Base-by-base conservation (phyloP, 2,888 invertebrate genomes). In the Leuctra nigra region DNA sequence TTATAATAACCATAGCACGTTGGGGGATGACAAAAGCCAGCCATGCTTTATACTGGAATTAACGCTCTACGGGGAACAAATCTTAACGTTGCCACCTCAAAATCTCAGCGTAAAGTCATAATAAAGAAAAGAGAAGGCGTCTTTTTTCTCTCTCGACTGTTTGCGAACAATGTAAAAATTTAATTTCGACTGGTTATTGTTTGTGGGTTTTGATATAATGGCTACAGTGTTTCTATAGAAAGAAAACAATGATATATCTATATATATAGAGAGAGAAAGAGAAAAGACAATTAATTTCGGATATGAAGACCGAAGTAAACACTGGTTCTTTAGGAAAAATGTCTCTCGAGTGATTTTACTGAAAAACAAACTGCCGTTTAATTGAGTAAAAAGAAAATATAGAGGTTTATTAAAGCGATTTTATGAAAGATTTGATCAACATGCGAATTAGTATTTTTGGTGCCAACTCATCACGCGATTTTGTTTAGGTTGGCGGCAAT, bases 21-120 rank as follows among this genome's bases (percentile, higher is more conserved):
- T 36, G 18, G 39, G 22, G 53, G 47, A 57, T 57, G 57, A 57
- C 57, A 57, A 57, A 57, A 57, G 57, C 57, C 38, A 18, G 25
- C 48, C 29, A 50, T 50, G 53, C 57, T 38, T 35, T 50, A 35
- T 50, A 33, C 4, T 48, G 54, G 57, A 57, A 57, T 57, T 57
- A 57, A 57, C 57, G 53, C 54, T 29, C n/a, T 16, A 29, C 25
- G 48, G 23, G 54, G 33, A 11, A 6, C 35, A 6, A 29, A 14
- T 50, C 50, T 50, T 35, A 33, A 35, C 36, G 20, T 4, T 22
- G 50, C 33, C 16, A 25, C 18, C 29, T 29, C 9, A 25, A 48
- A 48, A 48, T 29, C 33, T 50, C 14, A 25, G 33, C 41, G 2
- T 11, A 9, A 13, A 41, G 16, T 18, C 2, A n/a, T n/a, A n/a